phyloP scores from a whole-genome alignment of 1,140 invertebrate species.

The Leptoteleia sp. region DNA sequence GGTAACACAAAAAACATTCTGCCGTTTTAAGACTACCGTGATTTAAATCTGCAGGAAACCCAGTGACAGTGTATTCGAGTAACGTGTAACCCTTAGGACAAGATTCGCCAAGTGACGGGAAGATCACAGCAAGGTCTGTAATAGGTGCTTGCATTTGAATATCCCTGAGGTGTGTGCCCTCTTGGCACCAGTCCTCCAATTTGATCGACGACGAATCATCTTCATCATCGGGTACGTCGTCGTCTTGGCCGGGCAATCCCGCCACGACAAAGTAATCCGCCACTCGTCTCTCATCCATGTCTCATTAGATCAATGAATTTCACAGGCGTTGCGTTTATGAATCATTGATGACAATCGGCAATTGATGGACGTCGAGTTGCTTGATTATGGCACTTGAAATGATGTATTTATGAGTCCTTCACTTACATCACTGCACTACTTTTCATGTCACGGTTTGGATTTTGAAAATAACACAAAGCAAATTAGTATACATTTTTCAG shows the following conservation, averaged over 20 bases:
- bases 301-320: conserved; percentile 26
- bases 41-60: conserved; percentile 95
- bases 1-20: conserved; percentile 96
- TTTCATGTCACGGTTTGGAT: conserved; percentile 10
- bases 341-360: conserved; percentile 47
- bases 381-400: conserved; percentile 59
- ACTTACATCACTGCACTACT: conserved; percentile 46
- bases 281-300: conserved; percentile 90
- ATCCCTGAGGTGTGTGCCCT: conserved; percentile 90
- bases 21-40: conserved; percentile 96
- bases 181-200: conserved; percentile 88
- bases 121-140: conserved; percentile 95
- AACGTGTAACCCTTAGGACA: conserved; percentile 90
- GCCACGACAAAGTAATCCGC: conserved; percentile 99
- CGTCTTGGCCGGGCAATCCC: conserved; percentile 90
- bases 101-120: conserved; percentile 92
- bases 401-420: conserved; percentile 46
- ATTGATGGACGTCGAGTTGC: conserved; percentile 22
- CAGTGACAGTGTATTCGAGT: conserved; percentile 92
- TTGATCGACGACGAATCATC: conserved; percentile 80
- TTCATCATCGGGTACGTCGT: conserved; percentile 68
- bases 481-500: not conserved
- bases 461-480: conserved; percentile 13
- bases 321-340: conserved; percentile 15
- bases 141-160: conserved; percentile 91